phyloP scores from a whole-genome alignment of 2,888 invertebrate genomes.

The Sthenelais limicola region DNA sequence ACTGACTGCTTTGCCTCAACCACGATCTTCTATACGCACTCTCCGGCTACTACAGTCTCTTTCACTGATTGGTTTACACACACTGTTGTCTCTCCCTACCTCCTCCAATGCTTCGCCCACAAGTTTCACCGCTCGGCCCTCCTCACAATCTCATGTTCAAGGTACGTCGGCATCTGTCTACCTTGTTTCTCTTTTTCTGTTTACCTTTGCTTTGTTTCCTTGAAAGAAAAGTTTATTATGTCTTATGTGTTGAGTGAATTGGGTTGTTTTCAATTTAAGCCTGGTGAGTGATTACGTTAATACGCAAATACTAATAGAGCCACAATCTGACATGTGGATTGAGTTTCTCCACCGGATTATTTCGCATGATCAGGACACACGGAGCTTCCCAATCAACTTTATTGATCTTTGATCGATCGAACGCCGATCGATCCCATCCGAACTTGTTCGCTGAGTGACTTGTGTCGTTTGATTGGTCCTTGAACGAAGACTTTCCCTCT shows the following conservation, averaged over 20 bases:
- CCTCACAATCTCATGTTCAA: constrained; percentile 31
- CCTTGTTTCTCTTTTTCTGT: not conserved
- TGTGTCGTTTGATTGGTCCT: constrained; percentile 24
- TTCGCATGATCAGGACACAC: too few species aligned
- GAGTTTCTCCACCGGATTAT: too few species aligned
- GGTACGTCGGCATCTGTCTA: constrained; percentile 23
- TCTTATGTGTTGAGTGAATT: too few species aligned
- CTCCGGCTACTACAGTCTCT: not conserved
- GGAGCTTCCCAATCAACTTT: constrained; percentile 29
- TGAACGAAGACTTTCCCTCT: constrained; percentile 8
- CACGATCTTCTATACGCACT: not conserved
- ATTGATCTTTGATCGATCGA: constrained; percentile 24
- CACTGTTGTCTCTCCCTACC: not conserved
- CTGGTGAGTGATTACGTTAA: too few species aligned
- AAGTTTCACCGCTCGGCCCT: constrained; percentile 4
- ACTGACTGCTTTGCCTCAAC: too few species aligned
- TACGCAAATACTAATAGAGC: too few species aligned
- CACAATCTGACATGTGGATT: too few species aligned
- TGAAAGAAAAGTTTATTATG: too few species aligned
- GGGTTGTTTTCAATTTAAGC: too few species aligned
- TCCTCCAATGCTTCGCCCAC: constrained; percentile 25
- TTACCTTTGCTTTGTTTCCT: not conserved
- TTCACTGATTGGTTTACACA: not conserved
- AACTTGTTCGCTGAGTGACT: not conserved
- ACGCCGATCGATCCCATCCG: constrained; percentile 8